Conservation (phyloP, 1,140 invertebrate species). For the Anoplophora glabripennis region DNA sequence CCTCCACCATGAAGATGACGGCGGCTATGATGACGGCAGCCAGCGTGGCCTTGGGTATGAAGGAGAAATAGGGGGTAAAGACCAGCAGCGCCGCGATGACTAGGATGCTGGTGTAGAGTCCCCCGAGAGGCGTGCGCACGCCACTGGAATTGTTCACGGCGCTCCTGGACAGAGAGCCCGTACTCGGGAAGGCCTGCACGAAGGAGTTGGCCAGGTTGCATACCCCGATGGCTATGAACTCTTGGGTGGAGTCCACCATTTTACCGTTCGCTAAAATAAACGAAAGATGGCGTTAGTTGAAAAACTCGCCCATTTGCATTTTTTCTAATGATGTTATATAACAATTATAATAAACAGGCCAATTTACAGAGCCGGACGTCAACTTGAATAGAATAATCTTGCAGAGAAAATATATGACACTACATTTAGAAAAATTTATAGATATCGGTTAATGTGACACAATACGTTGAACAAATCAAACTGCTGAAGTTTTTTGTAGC, state of each 20-base stretch:
- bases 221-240: slow-evolving; percentile 77
- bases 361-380: no score
- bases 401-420: no score
- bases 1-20: slow-evolving; percentile 80
- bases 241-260: slow-evolving; percentile 78
- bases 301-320: no score
- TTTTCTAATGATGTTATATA: no score
- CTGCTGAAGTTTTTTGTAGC: no score
- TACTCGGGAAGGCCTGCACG: slow-evolving; percentile 79
- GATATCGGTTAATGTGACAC: no score
- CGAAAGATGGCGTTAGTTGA: no score
- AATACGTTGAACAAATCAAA: no score
- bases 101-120: slow-evolving; percentile 79
- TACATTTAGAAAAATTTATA: no score
- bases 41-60: slow-evolving; percentile 74
- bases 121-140: slow-evolving; percentile 81
- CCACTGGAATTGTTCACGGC: slow-evolving; percentile 89
- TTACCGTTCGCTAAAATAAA: slow-evolving; percentile 67
- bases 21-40: slow-evolving; percentile 82
- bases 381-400: no score
- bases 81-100: slow-evolving; percentile 76
- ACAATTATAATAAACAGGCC: no score
- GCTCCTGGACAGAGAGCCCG: slow-evolving; percentile 82
- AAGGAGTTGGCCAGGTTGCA: slow-evolving; percentile 86
- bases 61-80: slow-evolving; percentile 80